Percentiles rank a stretch among this genome's conserved stretches.
phyloP scores from a whole-genome alignment of 2,888 invertebrate species.

The Sphaerophoria taeniata region DNA sequence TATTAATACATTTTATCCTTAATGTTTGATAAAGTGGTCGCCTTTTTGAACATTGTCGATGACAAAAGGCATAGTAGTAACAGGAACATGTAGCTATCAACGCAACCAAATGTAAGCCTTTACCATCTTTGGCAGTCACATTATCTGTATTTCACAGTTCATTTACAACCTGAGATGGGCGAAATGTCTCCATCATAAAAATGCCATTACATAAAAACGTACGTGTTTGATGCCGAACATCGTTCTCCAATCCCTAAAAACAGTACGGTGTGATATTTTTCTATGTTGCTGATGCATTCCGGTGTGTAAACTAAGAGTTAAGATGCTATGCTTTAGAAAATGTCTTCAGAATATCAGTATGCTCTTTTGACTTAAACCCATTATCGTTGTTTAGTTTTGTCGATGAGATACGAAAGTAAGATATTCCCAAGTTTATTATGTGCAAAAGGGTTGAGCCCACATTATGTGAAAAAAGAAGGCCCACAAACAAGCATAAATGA shows the following conservation, averaged over 20 bases:
- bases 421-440: conserved; percentile 39
- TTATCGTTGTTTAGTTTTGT: conserved; percentile 50
- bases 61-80: conserved; percentile 22
- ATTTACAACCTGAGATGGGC: conserved; percentile 61
- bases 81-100: conserved; percentile 59
- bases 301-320: background rate
- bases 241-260: conserved; percentile 32
- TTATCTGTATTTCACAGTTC: conserved; percentile 71
- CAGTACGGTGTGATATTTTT: too few relatives aligned
- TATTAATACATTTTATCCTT: conserved; percentile 52
- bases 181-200: conserved; percentile 63
- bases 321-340: background rate
- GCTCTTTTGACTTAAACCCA: conserved; percentile 39
- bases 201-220: conserved; percentile 56
- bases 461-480: background rate
- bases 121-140: conserved; percentile 49
- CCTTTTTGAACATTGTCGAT: conserved; percentile 40
- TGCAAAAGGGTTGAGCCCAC: conserved; percentile 33
- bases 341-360: conserved; percentile 20
- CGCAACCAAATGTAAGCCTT: conserved; percentile 44
- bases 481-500: background rate
- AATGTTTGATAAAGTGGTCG: conserved; percentile 47
- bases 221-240: conserved; percentile 57
- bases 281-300: too few relatives aligned
- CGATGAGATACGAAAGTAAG: conserved; percentile 38